These are phyloP conservation scores for Torymus texanus DNA, from an alignment of 2,888 invertebrate species.

Conservation along the genomic window DNA sequence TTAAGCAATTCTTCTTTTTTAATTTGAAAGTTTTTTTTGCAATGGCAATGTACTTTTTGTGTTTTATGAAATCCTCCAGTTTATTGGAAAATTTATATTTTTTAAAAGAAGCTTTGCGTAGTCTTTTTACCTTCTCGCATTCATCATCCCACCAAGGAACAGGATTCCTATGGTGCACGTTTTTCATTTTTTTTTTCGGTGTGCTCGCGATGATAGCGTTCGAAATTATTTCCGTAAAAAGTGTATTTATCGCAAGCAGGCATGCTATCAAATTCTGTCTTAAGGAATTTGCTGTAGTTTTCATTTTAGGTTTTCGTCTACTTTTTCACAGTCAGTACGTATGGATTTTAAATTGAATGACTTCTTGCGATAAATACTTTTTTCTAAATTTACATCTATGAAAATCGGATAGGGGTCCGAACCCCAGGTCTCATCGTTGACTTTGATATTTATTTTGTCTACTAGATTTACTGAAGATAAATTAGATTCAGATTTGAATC, in stretches of 20 bases:
- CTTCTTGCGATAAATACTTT: not conserved
- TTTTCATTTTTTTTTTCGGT: no score
- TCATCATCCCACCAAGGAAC: constrained; percentile 44
- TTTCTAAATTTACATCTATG: not conserved
- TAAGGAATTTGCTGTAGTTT: no score
- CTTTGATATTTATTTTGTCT: not conserved
- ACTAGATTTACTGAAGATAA: not conserved
- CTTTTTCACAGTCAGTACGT: not conserved
- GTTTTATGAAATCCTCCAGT: constrained; percentile 18
- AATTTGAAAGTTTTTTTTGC: constrained; percentile 23
- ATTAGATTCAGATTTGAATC: not conserved
- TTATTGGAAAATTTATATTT: constrained; percentile 19
- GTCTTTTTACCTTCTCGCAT: constrained; percentile 31
- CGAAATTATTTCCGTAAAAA: no score
- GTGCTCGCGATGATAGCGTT: no score
- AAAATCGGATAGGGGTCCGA: constrained; percentile 4
- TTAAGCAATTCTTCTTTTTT: constrained; percentile 36
- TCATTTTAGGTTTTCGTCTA: no score
- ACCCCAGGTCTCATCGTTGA: not conserved
- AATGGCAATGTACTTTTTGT: constrained; percentile 7
- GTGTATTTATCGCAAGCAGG: no score
- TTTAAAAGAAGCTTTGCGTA: constrained; percentile 21
- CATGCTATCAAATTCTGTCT: no score
- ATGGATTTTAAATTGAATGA: not conserved
- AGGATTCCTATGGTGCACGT: constrained; percentile 7